Percentiles rank a stretch among this genome's conserved stretches.
Evolutionary conservation across 1,140 invertebrate species (phyloP).

Genomic region (Drosophila rhopaloa): DNA sequence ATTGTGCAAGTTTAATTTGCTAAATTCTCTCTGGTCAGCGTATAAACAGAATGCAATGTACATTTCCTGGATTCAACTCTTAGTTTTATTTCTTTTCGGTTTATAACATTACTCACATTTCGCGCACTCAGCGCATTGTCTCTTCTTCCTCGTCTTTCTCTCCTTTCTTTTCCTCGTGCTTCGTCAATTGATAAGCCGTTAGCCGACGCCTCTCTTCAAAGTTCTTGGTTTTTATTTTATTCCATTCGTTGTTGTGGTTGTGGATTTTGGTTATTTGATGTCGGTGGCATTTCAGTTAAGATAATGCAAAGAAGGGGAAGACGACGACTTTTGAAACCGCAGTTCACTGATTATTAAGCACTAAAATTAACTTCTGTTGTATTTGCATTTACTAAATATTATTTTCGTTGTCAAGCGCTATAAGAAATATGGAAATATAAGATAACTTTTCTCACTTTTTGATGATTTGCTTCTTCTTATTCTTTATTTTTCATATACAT

Average conservation of each 20-base stretch:
- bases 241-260: conserved; percentile 63
- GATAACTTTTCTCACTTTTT: conserved; percentile 38
- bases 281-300: conserved; percentile 16
- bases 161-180: conserved; percentile 31
- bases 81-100: conserved; percentile 4
- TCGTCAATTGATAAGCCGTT: conserved; percentile 51
- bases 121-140: conserved; percentile 39
- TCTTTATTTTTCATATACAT: conserved; percentile 41
- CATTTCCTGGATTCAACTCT: neutral
- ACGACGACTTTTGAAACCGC: conserved; percentile 42
- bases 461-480: conserved; percentile 21
- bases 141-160: conserved; percentile 3
- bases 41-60: neutral
- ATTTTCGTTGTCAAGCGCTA: conserved; percentile 48
- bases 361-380: conserved; percentile 38
- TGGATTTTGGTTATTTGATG: conserved; percentile 21
- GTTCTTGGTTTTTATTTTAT: conserved; percentile 52
- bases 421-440: conserved; percentile 52
- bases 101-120: conserved; percentile 43
- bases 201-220: conserved; percentile 41
- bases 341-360: conserved; percentile 46
- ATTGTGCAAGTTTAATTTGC: conserved; percentile 1
- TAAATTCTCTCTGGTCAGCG: neutral
- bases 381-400: conserved; percentile 34
- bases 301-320: conserved; percentile 25